A percentile compares a stretch with the other conserved stretches of the same genome.
These are phyloP conservation scores for Delichon dasypus DNA, from an alignment of 2,797 vertebrate genomes.

Conservation along the genomic window DNA sequence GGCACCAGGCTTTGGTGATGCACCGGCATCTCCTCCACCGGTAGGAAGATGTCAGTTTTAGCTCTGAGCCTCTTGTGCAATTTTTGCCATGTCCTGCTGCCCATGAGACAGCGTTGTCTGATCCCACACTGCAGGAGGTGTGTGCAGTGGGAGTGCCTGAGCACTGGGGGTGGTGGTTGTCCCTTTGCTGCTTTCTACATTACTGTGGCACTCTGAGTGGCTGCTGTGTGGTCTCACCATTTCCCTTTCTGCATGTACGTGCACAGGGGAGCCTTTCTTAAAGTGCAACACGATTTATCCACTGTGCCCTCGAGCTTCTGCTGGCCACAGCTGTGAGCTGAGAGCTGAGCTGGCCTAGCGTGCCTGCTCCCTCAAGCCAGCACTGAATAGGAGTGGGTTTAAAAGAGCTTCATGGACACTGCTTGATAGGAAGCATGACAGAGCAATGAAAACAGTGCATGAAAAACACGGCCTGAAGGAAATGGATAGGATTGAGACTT, in stretches of 20 bases:
- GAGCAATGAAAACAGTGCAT: background rate
- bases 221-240: background rate
- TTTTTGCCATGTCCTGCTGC: background rate
- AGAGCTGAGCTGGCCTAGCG: background rate
- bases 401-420: background rate
- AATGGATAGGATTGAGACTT: background rate
- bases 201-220: background rate
- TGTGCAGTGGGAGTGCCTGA: background rate
- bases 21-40: background rate
- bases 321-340: background rate
- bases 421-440: background rate
- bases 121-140: background rate
- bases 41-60: background rate
- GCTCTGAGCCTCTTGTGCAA: background rate
- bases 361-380: background rate
- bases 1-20: background rate
- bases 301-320: background rate
- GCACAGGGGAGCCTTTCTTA: background rate
- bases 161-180: background rate
- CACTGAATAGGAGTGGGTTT: background rate
- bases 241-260: rapidly evolving
- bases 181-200: background rate
- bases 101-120: background rate
- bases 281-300: background rate
- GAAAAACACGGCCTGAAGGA: background rate